These are phyloP conservation scores for Ypsolopha sequella DNA, from an alignment of 2,888 invertebrate genomes.

Conservation along the genomic window DNA sequence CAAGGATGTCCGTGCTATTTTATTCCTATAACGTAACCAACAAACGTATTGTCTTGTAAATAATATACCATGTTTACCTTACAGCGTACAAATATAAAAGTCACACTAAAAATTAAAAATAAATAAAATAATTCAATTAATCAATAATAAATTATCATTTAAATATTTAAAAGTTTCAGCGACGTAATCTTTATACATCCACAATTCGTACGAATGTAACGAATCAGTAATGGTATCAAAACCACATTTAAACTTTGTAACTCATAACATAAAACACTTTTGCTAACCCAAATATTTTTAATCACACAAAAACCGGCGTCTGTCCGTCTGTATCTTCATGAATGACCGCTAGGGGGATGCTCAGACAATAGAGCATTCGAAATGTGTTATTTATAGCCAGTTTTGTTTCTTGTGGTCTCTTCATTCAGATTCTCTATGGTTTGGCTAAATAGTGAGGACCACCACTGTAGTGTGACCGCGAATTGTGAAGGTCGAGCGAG, in stretches of 20 bases:
- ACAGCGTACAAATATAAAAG: no score
- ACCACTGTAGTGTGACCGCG: slow-evolving; percentile 39
- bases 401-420: slow-evolving; percentile 46
- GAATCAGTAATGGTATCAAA: not conserved
- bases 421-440: slow-evolving; percentile 19
- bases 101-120: no score
- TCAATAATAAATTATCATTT: no score
- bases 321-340: slow-evolving; percentile 24
- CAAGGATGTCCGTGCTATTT: no score
- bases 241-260: not conserved
- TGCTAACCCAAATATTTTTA: not conserved
- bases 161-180: no score
- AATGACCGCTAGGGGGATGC: slow-evolving; percentile 20
- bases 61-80: no score
- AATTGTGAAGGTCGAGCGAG: slow-evolving; percentile 9
- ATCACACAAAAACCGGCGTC: slow-evolving; percentile 17
- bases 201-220: not conserved
- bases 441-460: slow-evolving; percentile 33
- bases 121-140: no score
- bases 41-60: no score
- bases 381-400: slow-evolving; percentile 43
- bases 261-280: not conserved
- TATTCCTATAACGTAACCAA: no score
- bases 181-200: no score
- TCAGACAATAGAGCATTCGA: slow-evolving; percentile 31